Evolutionary conservation across 2,888 invertebrate genomes (phyloP), one percentile per base, ranked within the genome.

Genomic region (Drosophila fulvimacula): DNA sequence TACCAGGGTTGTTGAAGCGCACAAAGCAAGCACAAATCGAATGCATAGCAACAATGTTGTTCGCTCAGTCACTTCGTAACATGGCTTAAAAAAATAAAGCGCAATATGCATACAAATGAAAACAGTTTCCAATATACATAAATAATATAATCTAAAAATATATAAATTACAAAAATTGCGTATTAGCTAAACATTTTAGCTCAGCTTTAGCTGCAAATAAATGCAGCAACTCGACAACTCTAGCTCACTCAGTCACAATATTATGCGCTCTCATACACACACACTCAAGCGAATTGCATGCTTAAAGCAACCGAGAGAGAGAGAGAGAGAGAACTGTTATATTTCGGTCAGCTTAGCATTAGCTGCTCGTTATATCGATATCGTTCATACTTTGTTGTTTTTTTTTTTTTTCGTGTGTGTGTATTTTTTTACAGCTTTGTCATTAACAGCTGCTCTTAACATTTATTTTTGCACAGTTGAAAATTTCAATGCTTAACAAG

Each of bases 331-430:
- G 27, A 34, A 51, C 49, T 69, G 60, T 57, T 75, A 60, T 75
- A 70, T 72, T 76, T 75, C 72, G 72, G 72, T 72, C 76, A 66
- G 67, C 56, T 76, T 61, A 39, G 67, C 72, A 56, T 71, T 71
- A 71, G 66, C 42, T 71, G 64, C 62, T 64, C 55, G 57, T 64
- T 72, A 55, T 63, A 66, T 66, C 44, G 57, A 64, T 73, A 73
- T 73, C 60, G 44, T 61, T 69, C 21, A 15, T 34, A 2, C 36
- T 13, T 21, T 6, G 13, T 21, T 6, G 7, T 2, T 11, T n/a
- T n/a, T n/a, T n/a, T n/a, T n/a, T n/a, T n/a, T n/a, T n/a, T n/a
- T n/a, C n/a, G n/a, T n/a, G 36, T 41, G 7, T 3, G 19, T 34
- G 7, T 34, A n/a, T n/a, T n/a, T 15, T 53, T 19, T 38, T 52